A percentile compares a stretch with the other conserved stretches of the same genome.
phyloP scores from a whole-genome alignment of 1,140 invertebrate species.

The Helicoverpa zea region DNA sequence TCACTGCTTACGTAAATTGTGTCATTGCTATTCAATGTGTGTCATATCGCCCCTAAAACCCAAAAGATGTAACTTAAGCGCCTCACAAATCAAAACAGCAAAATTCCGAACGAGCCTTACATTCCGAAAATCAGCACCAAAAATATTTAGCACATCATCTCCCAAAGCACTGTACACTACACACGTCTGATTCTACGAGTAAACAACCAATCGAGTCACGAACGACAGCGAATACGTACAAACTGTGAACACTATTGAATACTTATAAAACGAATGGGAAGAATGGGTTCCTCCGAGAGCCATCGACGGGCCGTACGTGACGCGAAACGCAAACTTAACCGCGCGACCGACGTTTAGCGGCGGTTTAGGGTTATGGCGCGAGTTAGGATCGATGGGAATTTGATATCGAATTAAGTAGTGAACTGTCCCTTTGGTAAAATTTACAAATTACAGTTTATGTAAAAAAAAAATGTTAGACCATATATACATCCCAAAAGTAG shows the following conservation, averaged over 20 bases:
- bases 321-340: constrained; percentile 57
- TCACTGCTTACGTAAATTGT: no score
- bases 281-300: constrained; percentile 57
- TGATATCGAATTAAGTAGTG: not conserved
- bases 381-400: constrained; percentile 12
- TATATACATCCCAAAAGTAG: no score
- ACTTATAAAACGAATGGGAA: constrained; percentile 62
- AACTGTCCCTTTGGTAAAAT: not conserved
- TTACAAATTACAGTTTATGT: not conserved
- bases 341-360: constrained; percentile 59
- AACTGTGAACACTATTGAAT: constrained; percentile 61
- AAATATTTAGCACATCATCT: not conserved
- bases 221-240: constrained; percentile 45
- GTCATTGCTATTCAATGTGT: no score
- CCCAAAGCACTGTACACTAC: not conserved
- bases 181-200: constrained; percentile 36
- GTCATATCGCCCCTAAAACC: no score
- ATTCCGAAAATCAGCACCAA: not conserved
- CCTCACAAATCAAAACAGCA: no score
- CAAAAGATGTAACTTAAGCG: no score
- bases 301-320: constrained; percentile 64
- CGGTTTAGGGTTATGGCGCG: constrained; percentile 40
- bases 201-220: constrained; percentile 47
- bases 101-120: no score
- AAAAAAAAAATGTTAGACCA: no score